These are phyloP conservation scores for Hecatera dysodea DNA, from an alignment of 2,888 invertebrate genomes.

Conservation along the genomic window DNA sequence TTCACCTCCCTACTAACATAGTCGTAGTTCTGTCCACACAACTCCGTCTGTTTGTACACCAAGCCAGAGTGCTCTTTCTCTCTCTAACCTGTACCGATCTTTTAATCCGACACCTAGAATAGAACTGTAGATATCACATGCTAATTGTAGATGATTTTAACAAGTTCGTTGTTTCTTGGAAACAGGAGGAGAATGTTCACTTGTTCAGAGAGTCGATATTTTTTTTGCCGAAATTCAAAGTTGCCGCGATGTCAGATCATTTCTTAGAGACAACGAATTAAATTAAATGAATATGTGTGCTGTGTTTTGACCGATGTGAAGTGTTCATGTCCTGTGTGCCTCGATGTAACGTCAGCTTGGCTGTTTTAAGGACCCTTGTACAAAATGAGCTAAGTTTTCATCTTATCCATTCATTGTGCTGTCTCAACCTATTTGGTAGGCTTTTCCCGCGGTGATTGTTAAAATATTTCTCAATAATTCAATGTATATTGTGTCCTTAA, in stretches of 20 bases:
- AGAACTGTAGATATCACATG: conserved; percentile 56
- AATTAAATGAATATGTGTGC: conserved; percentile 12
- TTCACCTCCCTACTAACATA: conserved; percentile 62
- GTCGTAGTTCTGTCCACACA: conserved; percentile 50
- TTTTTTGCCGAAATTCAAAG: not conserved
- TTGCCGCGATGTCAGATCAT: not conserved
- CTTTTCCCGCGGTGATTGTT: not conserved
- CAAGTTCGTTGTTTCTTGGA: conserved; percentile 27
- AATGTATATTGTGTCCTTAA: not conserved
- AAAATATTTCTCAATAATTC: not conserved
- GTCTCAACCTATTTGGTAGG: not conserved
- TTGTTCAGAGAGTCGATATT: too few relatives aligned
- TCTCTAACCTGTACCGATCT: conserved; percentile 80
- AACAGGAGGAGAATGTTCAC: too few relatives aligned
- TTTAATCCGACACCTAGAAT: conserved; percentile 71
- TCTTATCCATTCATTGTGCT: not conserved
- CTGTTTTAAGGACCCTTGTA: conserved; percentile 23
- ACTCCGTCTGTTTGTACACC: conserved; percentile 67
- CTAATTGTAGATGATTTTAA: conserved; percentile 53
- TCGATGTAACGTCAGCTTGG: conserved; percentile 50
- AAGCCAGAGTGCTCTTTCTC: conserved; percentile 81
- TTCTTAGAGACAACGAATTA: conserved; percentile 18
- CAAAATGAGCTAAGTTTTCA: not conserved
- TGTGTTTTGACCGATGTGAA: conserved; percentile 35
- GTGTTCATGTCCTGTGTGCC: conserved; percentile 36